Evolutionary conservation across 1,140 invertebrate species (phyloP), one percentile per base, ranked within the genome.

Genomic region (Cecropterus lyciades): DNA sequence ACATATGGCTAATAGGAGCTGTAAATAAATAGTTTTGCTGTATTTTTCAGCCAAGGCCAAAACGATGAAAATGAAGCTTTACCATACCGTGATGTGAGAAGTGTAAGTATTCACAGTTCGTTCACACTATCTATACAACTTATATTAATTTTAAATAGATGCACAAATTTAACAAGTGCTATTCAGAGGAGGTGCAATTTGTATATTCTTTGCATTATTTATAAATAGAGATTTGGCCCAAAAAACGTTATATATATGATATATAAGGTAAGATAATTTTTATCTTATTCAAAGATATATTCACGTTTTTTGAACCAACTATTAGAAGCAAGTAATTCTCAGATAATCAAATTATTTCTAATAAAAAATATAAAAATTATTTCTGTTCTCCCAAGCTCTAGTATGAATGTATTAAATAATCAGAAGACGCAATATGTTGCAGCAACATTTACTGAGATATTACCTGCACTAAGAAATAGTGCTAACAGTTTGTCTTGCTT

Each of bases 31-130:
- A 27, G 37, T 53, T 65, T 55, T 40, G 63, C 59, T 69, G 16
- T 52, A 63, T 77, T 87, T 80, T 85, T 52, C 82, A 98, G 97
- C 67, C 95, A 98, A 91, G 97, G 97, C 24, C 96, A 97, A 56
- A 98, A 97, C 77, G 97, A 98, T 79, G 97, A 98, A 93, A 96
- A 95, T 79, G 97, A 97, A 93, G 95, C 95, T 73, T 92, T 97
- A 67, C 93, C 94, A 20, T 96, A 96, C 77, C 95, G 95, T 80
- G 94, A 94, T 66, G 94, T 96, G 15, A 94, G 96, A 91, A 97
- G 95, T 94, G 97, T 98, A 94, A 97, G 96, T 97, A 93, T 79
- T 6, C 13, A 10, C 49, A 33, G 42, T 62, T 15, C 33, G 33
- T 52, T 53, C 9, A 53, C 40, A 5, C n/a, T 51, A 17, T 63